phyloP scores from a whole-genome alignment of 2,797 vertebrate species.

The Pangasius sanitwongsei region DNA sequence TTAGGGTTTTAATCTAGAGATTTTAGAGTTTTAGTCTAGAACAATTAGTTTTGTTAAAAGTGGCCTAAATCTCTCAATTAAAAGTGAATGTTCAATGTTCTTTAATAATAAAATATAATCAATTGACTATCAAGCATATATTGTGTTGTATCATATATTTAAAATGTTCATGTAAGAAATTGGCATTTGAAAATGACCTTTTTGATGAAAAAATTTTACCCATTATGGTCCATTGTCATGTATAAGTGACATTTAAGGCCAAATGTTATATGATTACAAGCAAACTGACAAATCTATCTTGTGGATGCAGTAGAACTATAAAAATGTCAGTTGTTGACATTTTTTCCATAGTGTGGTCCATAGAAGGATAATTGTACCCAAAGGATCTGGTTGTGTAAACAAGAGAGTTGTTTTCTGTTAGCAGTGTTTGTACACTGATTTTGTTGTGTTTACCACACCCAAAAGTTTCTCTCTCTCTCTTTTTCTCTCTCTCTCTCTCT shows the following conservation, averaged over 20 bases:
- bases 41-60: neutral
- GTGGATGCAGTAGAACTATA: neutral
- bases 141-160: neutral
- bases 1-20: neutral
- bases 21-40: neutral
- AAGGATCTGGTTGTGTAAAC: conserved; percentile 4
- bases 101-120: too few species aligned
- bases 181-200: neutral
- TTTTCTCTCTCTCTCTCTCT: neutral
- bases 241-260: neutral
- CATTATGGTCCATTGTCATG: neutral
- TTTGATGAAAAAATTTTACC: neutral
- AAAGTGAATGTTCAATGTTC: neutral
- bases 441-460: neutral
- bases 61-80: neutral
- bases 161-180: neutral
- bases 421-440: neutral
- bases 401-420: neutral
- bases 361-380: conserved; percentile 5
- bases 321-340: neutral
- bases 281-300: neutral
- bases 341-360: neutral
- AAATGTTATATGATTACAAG: neutral
- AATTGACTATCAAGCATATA: neutral
- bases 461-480: neutral